Evolutionary conservation across 2,797 vertebrate genomes (phyloP).

Genomic region (Melanotaenia parkinsoni): DNA sequence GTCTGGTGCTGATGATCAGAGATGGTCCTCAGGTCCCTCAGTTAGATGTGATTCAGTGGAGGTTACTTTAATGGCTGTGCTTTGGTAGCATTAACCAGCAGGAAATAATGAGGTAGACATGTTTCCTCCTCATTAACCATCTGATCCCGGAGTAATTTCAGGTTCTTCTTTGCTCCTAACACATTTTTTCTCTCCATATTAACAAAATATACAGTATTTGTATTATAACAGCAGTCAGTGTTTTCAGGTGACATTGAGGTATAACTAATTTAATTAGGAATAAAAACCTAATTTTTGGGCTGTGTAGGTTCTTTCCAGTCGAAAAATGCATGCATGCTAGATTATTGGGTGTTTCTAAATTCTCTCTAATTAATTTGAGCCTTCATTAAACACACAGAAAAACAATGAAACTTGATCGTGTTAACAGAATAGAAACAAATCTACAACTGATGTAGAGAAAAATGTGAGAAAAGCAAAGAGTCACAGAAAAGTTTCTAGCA

Average conservation of each 20-base stretch:
- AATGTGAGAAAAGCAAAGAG: too few relatives aligned
- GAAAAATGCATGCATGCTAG: too few relatives aligned
- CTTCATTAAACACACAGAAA: too few relatives aligned
- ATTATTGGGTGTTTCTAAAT: too few relatives aligned
- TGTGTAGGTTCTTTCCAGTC: too few relatives aligned
- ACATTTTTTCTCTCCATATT: background rate
- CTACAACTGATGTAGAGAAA: too few relatives aligned
- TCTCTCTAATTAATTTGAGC: too few relatives aligned
- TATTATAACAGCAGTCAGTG: background rate
- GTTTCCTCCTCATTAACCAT: background rate
- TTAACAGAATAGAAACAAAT: too few relatives aligned
- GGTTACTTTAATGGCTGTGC: background rate
- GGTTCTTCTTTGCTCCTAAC: background rate
- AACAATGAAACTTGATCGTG: too few relatives aligned
- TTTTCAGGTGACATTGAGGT: background rate
- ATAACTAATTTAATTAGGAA: background rate
- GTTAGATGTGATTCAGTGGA: background rate
- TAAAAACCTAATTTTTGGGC: too few relatives aligned
- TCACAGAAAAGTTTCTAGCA: too few relatives aligned
- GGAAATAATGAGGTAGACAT: background rate
- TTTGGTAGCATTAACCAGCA: background rate
- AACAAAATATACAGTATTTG: too few relatives aligned
- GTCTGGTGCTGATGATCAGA: slow-evolving; percentile 49
- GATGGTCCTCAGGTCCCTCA: slow-evolving; percentile 16
- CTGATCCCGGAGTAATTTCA: background rate